Evolutionary conservation across 2,797 vertebrate species (phyloP), one percentile per base, ranked within the genome.

Genomic region (Gastrophryne carolinensis): DNA sequence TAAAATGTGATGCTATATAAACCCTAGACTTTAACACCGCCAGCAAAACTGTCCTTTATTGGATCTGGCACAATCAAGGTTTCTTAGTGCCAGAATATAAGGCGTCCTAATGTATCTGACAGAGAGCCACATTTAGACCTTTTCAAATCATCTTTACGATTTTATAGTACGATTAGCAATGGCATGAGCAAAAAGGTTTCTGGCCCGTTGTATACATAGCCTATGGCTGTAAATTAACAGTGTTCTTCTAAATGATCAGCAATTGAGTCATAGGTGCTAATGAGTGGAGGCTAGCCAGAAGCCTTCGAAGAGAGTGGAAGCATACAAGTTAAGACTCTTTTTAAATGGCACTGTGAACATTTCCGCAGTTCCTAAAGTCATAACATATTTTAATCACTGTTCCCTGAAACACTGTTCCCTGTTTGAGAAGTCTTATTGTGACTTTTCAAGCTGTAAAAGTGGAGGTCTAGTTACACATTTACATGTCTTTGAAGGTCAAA

Each of bases 401-500:
- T 81, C 89, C 75, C 60, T 78, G 77, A 88, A 84, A 79, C 82
- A 83, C n/a, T n/a, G n/a, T n/a, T n/a, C n/a, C n/a, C n/a, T n/a
- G 70, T 86, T 75, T 80, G 87, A 86, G 82, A 82, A 86, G 83
- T 84, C 82, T 80, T 75, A 71, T 81, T 85, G 81, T 82, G 89
- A 86, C 81, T 75, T 87, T 84, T 84, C 82, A 86, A 91, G 87
- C 86, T 90, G 89, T 89, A 87, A 89, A 83, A 86, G 83, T 84
- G 82, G 79, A 91, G 89, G 87, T 84, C 87, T 91, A 86, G 80
- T 86, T 87, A 84, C 85, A 81, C 85, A 90, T 91, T 91, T 91
- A 88, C 87, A 86, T 86, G 88, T 87, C 89, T 91, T 89, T 92
- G 90, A 92, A 92, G 91, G 91, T 92, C 90, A 92, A 90, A 89